Percentiles rank a stretch among this genome's conserved stretches.
Evolutionary conservation across 2,888 invertebrate genomes (phyloP).

Genomic region (Dryadula phaetusa): DNA sequence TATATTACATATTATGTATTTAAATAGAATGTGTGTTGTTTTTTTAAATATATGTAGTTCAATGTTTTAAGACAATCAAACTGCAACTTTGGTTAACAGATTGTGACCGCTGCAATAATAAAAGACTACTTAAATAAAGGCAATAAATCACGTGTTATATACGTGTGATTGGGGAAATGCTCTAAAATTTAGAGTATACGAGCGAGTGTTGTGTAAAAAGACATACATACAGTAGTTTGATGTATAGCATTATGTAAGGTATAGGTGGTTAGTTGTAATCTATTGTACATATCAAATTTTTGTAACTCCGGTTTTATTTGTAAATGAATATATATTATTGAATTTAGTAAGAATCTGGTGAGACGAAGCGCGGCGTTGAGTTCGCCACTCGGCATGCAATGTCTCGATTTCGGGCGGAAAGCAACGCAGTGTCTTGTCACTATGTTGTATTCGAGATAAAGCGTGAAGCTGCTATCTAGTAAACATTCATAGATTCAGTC

Average conservation of each 20-base stretch:
- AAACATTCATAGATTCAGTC: slow-evolving; percentile 13
- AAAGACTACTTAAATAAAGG: slow-evolving; percentile 59
- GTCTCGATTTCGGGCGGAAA: no score
- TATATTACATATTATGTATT: no score
- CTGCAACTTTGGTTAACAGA: slow-evolving; percentile 2
- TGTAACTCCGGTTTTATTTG: slow-evolving; percentile 54
- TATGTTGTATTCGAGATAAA: no score
- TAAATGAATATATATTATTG: slow-evolving; percentile 19
- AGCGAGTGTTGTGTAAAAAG: slow-evolving; percentile 55
- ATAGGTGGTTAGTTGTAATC: slow-evolving; percentile 53
- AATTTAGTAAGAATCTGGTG: slow-evolving; percentile 20
- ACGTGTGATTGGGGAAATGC: slow-evolving; percentile 53
- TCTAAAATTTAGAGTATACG: slow-evolving; percentile 77
- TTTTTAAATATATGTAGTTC: slow-evolving; percentile 29
- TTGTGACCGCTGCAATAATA: background rate
- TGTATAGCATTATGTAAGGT: slow-evolving; percentile 66
- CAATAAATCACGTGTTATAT: slow-evolving; percentile 58
- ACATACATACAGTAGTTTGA: slow-evolving; percentile 53
- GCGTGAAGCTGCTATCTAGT: no score
- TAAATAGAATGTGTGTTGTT: slow-evolving; percentile 29
- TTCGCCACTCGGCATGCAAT: no score
- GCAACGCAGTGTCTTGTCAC: no score
- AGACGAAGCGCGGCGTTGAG: no score
- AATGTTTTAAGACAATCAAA: background rate
- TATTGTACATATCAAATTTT: slow-evolving; percentile 75